Base-by-base conservation (phyloP, 2,797 vertebrate genomes). In the Sparus aurata region DNA sequence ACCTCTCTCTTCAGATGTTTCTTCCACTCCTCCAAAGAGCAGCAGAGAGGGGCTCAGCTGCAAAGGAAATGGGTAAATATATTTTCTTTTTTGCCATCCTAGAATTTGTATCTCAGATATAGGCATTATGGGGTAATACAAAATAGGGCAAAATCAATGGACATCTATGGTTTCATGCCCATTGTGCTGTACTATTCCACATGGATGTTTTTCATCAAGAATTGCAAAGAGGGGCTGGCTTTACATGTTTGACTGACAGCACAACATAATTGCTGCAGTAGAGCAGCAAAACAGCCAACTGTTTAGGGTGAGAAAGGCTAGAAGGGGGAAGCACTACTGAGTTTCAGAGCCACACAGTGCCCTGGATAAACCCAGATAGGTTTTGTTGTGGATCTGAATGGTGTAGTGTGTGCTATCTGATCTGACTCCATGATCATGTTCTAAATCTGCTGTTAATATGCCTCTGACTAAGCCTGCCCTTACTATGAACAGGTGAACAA, bases 1-100 rank as follows among this genome's bases (percentile, higher is more conserved):
- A 1, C 15, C 52, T 74, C 3, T 54, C 23, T 73, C 64, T 47
- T 23, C 64, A 96, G 95, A 89, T 91, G 0, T 92, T 95, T 64
- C 90, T 94, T 46, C 93, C 95, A 12, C 84, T 94, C 60, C 84
- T 96, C 81, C 90, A 92, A 90, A 95, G 82, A 49, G 91, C 93
- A 60, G 95, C 95, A 47, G 79, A 84, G 34, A 52, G 2, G 8
- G 2, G 2, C 12, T 47, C 62, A 2, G 7, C 76, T 61, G 53
- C 13, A 10, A 57, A 68, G 8, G 34, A 38, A 34, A 38, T 6
- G 8, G 77, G 87, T 88, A 80, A 72, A 47, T 16, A 27, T 34
- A 20, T 46, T 11, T 45, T 47, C 16, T 16, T 27, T 70, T 16
- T 18, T 27, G 8, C 12, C 10, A 3, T 10, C 27, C 12, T 30